Conservation (phyloP, 1,140 invertebrate species). For the Myzus persicae region DNA sequence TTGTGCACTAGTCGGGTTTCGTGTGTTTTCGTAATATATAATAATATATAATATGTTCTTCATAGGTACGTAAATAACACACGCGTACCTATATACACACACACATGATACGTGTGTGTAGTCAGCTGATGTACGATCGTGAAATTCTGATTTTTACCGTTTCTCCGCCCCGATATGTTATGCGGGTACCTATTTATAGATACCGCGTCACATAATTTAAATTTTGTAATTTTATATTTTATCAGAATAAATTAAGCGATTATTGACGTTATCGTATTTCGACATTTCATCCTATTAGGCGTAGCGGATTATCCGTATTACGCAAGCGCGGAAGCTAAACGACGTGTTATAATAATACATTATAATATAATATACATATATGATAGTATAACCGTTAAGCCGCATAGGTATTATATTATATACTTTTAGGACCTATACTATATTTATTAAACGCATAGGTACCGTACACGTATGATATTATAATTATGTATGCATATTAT, state of each 20-base stretch:
- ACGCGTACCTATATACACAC: no score
- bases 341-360: neutral
- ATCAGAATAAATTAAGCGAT: neutral
- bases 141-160: neutral
- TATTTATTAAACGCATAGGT: no score
- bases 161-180: neutral
- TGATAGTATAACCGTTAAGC: no score
- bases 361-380: no score
- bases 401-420: no score
- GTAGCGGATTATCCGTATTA: neutral
- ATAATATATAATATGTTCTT: no score
- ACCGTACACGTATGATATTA: no score
- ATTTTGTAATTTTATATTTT: neutral
- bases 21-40: neutral
- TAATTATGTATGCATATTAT: slow-evolving; percentile 2
- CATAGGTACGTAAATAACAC: no score
- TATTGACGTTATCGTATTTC: neutral
- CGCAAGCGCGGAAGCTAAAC: neutral
- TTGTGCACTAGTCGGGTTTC: neutral
- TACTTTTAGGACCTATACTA: no score
- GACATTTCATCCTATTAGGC: no score
- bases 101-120: neutral
- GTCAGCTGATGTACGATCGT: neutral
- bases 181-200: no score
- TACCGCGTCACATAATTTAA: neutral